Conservation (phyloP, 2,113 vertebrate genomes). For the Atrichornis clamosus region DNA sequence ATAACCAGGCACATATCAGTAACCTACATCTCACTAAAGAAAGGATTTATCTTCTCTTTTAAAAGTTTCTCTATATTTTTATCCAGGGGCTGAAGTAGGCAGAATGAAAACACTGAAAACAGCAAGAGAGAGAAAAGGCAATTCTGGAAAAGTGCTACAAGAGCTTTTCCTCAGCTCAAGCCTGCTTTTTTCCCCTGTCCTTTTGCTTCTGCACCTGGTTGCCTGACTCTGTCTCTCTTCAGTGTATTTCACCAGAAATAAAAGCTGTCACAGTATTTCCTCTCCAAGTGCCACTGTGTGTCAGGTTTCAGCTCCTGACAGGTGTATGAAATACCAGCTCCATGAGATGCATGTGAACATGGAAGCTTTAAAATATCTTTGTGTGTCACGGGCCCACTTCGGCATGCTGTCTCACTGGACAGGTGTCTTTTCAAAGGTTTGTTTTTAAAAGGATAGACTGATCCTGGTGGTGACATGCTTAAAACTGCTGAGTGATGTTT, state of each 20-base stretch:
- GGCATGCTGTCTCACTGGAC: background rate
- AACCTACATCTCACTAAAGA: slow-evolving; percentile 22
- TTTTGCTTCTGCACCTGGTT: background rate
- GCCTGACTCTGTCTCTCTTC: background rate
- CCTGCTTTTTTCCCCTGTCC: background rate
- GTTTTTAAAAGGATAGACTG: background rate
- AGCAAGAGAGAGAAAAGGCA: background rate
- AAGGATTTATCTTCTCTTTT: slow-evolving; percentile 27
- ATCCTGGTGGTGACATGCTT: background rate
- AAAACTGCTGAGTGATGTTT: background rate
- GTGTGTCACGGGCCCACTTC: fast-evolving
- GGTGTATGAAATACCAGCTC: background rate
- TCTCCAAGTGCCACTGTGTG: background rate
- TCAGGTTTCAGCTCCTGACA: background rate
- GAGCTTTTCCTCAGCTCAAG: background rate
- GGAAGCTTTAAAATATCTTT: background rate
- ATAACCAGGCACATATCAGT: slow-evolving; percentile 30
- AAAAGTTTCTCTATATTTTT: slow-evolving; percentile 28
- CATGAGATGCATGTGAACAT: fast-evolving
- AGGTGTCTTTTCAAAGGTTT: background rate
- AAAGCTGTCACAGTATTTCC: slow-evolving; percentile 23
- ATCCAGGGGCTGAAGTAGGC: background rate
- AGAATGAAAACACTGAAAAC: background rate
- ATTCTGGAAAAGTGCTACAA: background rate
- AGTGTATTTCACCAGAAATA: background rate